phyloP scores from a whole-genome alignment of 2,113 vertebrate species.

The Oceanodroma tethys region DNA sequence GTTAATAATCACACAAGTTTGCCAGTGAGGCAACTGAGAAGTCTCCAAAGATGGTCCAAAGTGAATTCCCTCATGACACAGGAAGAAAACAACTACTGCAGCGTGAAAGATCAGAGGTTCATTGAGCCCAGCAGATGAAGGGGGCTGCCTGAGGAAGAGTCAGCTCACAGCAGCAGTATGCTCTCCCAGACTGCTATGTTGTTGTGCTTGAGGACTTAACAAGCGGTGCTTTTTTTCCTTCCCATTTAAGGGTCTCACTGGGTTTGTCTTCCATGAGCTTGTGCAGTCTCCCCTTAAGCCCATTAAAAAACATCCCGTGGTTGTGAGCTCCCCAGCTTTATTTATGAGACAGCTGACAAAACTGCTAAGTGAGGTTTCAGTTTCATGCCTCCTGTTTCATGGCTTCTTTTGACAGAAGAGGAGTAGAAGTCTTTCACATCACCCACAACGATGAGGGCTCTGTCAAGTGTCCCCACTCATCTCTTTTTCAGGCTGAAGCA shows the following conservation, averaged over 20 bases:
- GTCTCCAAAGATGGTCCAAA: background rate
- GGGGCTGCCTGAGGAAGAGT: background rate
- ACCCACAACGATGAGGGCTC: background rate
- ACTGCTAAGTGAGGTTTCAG: background rate
- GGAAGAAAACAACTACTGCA: background rate
- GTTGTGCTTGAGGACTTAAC: background rate
- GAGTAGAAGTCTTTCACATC: background rate
- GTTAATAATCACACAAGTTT: background rate
- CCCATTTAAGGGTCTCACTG: background rate
- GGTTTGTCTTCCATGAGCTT: background rate
- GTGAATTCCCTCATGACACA: background rate
- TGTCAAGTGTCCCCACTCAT: background rate
- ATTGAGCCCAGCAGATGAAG: background rate
- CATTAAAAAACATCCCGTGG: background rate
- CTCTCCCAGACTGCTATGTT: background rate
- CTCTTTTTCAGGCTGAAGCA: background rate
- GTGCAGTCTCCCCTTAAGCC: background rate
- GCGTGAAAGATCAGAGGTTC: background rate
- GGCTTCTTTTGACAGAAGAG: background rate
- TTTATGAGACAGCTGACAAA: background rate
- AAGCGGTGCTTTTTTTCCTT: background rate
- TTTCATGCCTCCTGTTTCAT: background rate
- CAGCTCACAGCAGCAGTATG: background rate
- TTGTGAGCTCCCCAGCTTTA: background rate
- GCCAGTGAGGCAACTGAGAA: background rate